Percentiles rank a stretch among this genome's conserved stretches.
Conservation (phyloP, 2,113 vertebrate genomes). For the Heterotis niloticus region DNA sequence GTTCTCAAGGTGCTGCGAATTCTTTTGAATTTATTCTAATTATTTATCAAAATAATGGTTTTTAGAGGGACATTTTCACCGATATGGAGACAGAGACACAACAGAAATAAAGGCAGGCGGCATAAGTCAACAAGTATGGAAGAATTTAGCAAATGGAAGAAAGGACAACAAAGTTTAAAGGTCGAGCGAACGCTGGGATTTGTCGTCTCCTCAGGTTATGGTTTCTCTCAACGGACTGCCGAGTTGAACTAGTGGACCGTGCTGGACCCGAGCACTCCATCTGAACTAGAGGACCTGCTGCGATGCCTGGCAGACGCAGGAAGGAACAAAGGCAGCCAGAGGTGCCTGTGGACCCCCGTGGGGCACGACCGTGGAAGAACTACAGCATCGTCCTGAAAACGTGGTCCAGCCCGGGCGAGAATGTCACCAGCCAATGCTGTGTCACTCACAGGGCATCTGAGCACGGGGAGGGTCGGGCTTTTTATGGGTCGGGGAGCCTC, state of each 20-base stretch:
- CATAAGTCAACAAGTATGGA: not conserved
- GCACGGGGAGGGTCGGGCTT: too few species aligned
- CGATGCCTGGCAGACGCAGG: constrained; percentile 31
- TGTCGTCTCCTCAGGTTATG: not conserved
- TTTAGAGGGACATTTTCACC: too few species aligned
- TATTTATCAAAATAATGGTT: too few species aligned
- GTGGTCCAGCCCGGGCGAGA: too few species aligned
- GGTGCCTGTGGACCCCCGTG: not conserved
- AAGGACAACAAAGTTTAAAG: not conserved
- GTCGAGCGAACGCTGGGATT: not conserved
- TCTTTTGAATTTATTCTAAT: too few species aligned
- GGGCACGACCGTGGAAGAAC: too few species aligned
- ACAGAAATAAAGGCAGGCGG: not conserved
- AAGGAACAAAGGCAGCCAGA: constrained; percentile 23
- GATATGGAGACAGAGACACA: not conserved
- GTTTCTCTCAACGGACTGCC: not conserved
- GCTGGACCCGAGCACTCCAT: not conserved
- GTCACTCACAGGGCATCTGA: too few species aligned
- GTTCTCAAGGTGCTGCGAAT: too few species aligned
- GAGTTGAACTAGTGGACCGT: constrained; percentile 2
- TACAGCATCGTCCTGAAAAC: too few species aligned
- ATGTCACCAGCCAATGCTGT: too few species aligned
- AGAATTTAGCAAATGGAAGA: not conserved
- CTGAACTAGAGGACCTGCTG: constrained; percentile 25
- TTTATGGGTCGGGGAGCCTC: too few species aligned